These are phyloP conservation scores for Eretmodus cyanostictus DNA, from an alignment of 2,113 vertebrate genomes.

Conservation along the genomic window DNA sequence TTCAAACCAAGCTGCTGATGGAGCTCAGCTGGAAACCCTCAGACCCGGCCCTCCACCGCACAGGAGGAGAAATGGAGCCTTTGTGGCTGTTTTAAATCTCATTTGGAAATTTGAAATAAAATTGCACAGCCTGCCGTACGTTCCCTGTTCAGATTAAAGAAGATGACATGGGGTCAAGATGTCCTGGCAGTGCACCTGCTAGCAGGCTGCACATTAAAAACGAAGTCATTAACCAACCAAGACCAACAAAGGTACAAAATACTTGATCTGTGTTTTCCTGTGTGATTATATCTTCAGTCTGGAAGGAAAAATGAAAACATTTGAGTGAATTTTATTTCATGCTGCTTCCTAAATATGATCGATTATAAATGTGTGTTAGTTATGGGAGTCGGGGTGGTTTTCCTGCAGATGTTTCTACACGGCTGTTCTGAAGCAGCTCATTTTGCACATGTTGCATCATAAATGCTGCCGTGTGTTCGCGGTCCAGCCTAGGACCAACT, in stretches of 20 bases:
- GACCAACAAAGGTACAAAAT: not conserved
- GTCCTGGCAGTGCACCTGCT: not conserved
- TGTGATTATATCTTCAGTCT: not conserved
- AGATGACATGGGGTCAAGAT: conserved; percentile 3
- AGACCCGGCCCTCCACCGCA: not conserved
- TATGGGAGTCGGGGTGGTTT: not conserved
- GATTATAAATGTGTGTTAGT: not conserved
- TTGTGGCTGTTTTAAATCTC: not conserved
- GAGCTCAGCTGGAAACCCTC: not conserved
- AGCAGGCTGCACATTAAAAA: not conserved
- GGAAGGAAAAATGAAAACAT: not conserved
- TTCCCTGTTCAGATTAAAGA: not conserved
- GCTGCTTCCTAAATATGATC: not conserved
- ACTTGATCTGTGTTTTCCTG: not conserved
- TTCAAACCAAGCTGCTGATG: not conserved
- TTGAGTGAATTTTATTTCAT: not conserved
- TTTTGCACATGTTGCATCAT: not conserved
- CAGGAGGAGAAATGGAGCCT: not conserved
- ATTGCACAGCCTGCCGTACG: not conserved
- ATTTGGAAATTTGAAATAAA: not conserved
- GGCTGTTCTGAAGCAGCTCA: too few relatives aligned
- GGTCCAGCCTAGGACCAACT: not conserved
- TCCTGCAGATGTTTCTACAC: accelerated
- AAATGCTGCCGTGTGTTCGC: not conserved
- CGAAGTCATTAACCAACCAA: not conserved